A percentile compares a stretch with the other conserved stretches of the same genome.
Evolutionary conservation across 2,797 vertebrate genomes (phyloP).

Genomic region (Hoplostethus mediterraneus): DNA sequence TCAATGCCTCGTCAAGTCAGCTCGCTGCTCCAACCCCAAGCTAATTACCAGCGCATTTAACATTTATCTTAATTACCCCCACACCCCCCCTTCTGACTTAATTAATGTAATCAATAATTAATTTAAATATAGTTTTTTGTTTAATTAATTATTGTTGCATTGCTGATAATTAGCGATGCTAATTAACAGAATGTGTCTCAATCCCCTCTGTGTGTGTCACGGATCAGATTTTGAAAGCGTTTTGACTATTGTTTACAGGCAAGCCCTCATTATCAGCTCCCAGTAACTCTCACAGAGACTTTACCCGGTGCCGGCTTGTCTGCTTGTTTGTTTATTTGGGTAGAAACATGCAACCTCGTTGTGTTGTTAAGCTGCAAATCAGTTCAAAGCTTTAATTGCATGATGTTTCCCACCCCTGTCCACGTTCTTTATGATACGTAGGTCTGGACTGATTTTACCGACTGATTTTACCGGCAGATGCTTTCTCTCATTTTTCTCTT

Average conservation of each 20-base stretch:
- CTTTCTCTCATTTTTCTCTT: not conserved
- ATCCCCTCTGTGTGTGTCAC: conserved; percentile 60
- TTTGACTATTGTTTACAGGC: conserved; percentile 72
- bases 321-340: conserved; percentile 9
- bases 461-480: too few species aligned
- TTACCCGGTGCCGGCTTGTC: not conserved
- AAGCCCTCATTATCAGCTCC: conserved; percentile 54
- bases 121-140: conserved; percentile 80
- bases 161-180: conserved; percentile 79
- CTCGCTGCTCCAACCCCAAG: conserved; percentile 34
- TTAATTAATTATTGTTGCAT: conserved; percentile 83
- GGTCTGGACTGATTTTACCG: not conserved
- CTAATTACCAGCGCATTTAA: conserved; percentile 71
- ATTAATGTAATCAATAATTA: conserved; percentile 85
- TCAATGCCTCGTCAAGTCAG: conserved; percentile 7
- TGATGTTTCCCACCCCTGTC: conserved; percentile 8
- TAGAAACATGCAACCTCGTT: conserved; percentile 4
- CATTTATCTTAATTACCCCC: conserved; percentile 83
- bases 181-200: conserved; percentile 77
- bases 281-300: conserved; percentile 13
- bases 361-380: conserved; percentile 39
- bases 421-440: conserved; percentile 34
- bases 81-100: conserved; percentile 57
- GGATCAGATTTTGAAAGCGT: conserved; percentile 59
- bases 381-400: conserved; percentile 26